Evolutionary conservation across 1,140 invertebrate species (phyloP), one percentile per base, ranked within the genome.

Genomic region (Pseudobourletiella spinata): DNA sequence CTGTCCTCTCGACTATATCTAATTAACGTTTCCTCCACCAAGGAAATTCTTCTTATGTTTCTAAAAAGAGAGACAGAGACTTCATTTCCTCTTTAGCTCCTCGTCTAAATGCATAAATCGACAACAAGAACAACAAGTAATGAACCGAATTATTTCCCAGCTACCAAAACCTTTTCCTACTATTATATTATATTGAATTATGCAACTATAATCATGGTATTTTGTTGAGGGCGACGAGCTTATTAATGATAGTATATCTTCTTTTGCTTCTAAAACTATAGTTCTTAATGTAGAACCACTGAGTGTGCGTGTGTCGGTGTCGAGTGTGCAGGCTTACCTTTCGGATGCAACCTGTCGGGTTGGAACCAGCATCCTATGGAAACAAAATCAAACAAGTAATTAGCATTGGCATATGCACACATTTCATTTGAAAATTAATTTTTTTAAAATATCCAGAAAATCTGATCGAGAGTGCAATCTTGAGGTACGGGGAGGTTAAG

Each of bases 321-420:
- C n/a, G n/a, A n/a, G n/a, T n/a, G n/a, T 8, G 8, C 30, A 24
- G 29, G 64, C 86, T 86, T 84, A 91, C 88, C 87, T 86, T 83
- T 82, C 70, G 88, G 88, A 79, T 89, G 86, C 75, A 91, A 84
- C 79, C 86, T 84, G 77, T 87, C 85, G 71, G 87, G 87, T 75
- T 89, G 87, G 81, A 91, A 89, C 88, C 88, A 90, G 79, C 87
- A 84, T 83, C 88, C 88, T 89, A 86, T 72, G 87, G 87, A 81
- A 78, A 81, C 81, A 76, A 74, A 29, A 74, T 76, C 22, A 44
- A 15, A 15, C 51, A 28, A 57, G 11, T 54, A 39, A 11, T 39
- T 39, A 39, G n/a, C n/a, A 39, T 39, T 39, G 32, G 32, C 8
- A 54, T 26, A 22, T 54, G 25, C 14, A 3, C 24, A 54, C 3